These are phyloP conservation scores for Pagetopsis macropterus DNA, from an alignment of 2,797 vertebrate genomes.

Conservation along the genomic window DNA sequence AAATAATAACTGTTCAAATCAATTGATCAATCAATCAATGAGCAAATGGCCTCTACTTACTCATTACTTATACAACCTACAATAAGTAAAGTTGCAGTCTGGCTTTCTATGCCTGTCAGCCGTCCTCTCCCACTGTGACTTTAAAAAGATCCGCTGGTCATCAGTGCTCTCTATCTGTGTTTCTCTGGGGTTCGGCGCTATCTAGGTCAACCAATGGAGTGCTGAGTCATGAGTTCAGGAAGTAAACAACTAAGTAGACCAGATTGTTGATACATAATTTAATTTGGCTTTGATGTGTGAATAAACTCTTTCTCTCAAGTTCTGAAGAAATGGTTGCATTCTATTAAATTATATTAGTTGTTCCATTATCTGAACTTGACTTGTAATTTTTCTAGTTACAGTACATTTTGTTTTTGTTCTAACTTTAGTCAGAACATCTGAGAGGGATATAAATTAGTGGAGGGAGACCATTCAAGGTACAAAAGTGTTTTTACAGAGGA, in stretches of 20 bases:
- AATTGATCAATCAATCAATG: not conserved
- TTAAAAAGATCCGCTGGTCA: constrained; percentile 39
- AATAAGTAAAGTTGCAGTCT: constrained; percentile 6
- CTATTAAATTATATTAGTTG: constrained; percentile 17
- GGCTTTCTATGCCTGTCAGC: not conserved
- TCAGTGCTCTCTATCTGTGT: constrained; percentile 37
- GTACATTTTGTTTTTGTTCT: constrained; percentile 15
- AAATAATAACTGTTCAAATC: not conserved
- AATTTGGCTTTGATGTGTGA: constrained; percentile 57
- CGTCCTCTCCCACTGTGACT: constrained; percentile 20
- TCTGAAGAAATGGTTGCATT: constrained; percentile 20
- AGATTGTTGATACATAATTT: constrained; percentile 62
- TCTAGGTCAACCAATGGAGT: constrained; percentile 61
- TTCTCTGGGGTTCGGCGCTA: constrained; percentile 45
- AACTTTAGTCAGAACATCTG: constrained; percentile 19
- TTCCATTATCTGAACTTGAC: constrained; percentile 27
- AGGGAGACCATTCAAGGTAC: not conserved
- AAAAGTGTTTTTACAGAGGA: not conserved
- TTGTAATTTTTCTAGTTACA: constrained; percentile 8
- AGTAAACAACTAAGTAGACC: constrained; percentile 63
- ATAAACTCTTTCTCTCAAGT: constrained; percentile 40
- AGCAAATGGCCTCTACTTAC: not conserved
- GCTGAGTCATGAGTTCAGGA: constrained; percentile 65
- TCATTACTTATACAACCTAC: not conserved
- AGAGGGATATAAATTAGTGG: not conserved